phyloP scores from a whole-genome alignment of 2,113 vertebrate species.

The Sapayoa aenigma region DNA sequence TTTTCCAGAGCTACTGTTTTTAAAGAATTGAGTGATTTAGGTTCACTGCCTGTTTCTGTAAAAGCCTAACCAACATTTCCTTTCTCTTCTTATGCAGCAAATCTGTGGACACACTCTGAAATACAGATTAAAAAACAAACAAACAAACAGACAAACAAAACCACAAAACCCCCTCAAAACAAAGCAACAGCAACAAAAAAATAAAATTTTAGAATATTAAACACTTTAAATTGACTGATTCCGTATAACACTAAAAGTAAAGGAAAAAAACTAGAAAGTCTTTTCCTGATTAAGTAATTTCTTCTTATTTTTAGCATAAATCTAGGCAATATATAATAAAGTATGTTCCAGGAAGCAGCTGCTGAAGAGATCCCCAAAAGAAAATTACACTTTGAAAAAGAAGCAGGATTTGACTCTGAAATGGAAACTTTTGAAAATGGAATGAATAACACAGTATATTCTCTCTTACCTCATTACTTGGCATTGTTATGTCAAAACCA shows the following conservation, averaged over 20 bases:
- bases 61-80: background rate
- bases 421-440: background rate
- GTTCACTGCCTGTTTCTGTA: background rate
- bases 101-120: background rate
- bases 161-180: background rate
- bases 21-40: background rate
- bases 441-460: background rate
- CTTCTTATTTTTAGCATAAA: background rate
- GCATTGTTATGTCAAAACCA: background rate
- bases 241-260: background rate
- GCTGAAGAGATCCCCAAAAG: background rate
- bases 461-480: background rate
- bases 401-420: background rate
- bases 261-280: background rate
- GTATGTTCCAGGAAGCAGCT: accelerated
- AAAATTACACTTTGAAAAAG: background rate
- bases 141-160: too few relatives aligned
- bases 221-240: background rate
- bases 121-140: background rate
- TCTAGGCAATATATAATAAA: background rate
- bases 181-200: too few relatives aligned
- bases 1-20: background rate
- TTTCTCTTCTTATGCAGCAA: background rate
- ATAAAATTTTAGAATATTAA: background rate
- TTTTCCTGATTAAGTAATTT: background rate